Percentiles rank a stretch among this genome's conserved stretches.
These are phyloP conservation scores for Pyrocoelia pectoralis DNA, from an alignment of 2,888 invertebrate genomes.

Conservation along the genomic window DNA sequence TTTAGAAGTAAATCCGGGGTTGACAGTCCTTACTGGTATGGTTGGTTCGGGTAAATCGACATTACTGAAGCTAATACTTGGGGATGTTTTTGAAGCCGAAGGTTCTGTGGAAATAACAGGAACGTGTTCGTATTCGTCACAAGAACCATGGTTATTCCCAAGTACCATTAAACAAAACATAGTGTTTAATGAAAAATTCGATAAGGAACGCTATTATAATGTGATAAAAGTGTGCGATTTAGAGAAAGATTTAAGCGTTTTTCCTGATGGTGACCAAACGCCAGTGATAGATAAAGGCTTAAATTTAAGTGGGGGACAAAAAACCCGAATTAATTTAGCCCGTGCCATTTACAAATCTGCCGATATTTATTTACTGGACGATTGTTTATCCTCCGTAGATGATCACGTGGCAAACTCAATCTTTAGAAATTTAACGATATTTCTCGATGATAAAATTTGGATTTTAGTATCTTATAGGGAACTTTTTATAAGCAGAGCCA, in stretches of 20 bases:
- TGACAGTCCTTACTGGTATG: conserved; percentile 66
- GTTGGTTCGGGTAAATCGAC: conserved; percentile 69
- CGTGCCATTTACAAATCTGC: conserved; percentile 76
- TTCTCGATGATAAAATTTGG: conserved; percentile 22
- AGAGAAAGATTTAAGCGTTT: conserved; percentile 71
- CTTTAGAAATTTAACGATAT: conserved; percentile 64
- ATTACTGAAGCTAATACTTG: conserved; percentile 64
- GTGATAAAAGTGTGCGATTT: conserved; percentile 70
- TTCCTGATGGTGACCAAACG: conserved; percentile 76
- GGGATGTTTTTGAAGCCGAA: conserved; percentile 72
- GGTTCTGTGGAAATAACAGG: conserved; percentile 75
- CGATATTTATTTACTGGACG: conserved; percentile 78
- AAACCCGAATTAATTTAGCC: conserved; percentile 78
- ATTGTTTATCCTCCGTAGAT: conserved; percentile 81
- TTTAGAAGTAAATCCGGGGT: conserved; percentile 53
- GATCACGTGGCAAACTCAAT: conserved; percentile 73
- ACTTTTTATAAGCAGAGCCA: conserved; percentile 8
- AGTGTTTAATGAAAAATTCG: conserved; percentile 70
- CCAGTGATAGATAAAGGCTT: conserved; percentile 80
- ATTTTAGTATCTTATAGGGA: conserved; percentile 16
- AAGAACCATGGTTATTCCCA: conserved; percentile 67
- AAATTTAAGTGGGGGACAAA: conserved; percentile 82
- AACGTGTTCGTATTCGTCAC: conserved; percentile 63
- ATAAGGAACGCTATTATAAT: conserved; percentile 63
- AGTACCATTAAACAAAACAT: conserved; percentile 76